Evolutionary conservation across 2,113 vertebrate species (phyloP), one percentile per base, ranked within the genome.

Genomic region (Marmota flaviventris): DNA sequence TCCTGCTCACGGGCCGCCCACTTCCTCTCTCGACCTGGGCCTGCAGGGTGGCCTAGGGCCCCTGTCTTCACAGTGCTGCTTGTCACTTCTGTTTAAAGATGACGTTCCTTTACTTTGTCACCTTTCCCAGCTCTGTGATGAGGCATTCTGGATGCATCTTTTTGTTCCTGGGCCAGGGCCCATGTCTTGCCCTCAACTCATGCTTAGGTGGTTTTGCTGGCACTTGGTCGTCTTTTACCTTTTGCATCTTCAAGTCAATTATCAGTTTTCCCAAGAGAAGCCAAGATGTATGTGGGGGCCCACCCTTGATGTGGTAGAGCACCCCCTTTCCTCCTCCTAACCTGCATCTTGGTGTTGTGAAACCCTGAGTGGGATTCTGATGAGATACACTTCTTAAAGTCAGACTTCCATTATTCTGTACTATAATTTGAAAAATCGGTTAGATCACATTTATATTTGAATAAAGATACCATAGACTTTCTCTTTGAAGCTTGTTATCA

Each of bases 181-280:
- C 12, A 24, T 12, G 14, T n/a, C 7, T 37, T 89, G 37, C 8
- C 10, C 9, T 76, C 20, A 85, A 5, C 67, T 95, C 27, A 12
- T 25, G 29, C 29, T 56, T 75, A 53, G n/a, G 6, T 18, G 56
- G 3, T 51, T 78, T 87, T 56, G 27, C 27, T 92, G 53, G 69
- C 2, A 39, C 48, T 92, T 89, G 53, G 25, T 88, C 48, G 65
- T 14, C 34, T 37, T 92, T 76, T 63, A 37, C 37, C 91, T 77
- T 89, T 97, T 78, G 56, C 24, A 56, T 72, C 8, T 86, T 92
- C 86, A 86, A 86, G 61, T 86, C 42, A 17, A 63, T 86, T 32
- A 69, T 73, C 78, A 78, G 5, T 63, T 83, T 89, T 83, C 84
- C 29, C 17, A 56, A 45, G 86, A 93, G 73, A 84, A 89, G 51